Conservation (phyloP, 2,888 invertebrate genomes). For the Leptarthrus brevirostris region DNA sequence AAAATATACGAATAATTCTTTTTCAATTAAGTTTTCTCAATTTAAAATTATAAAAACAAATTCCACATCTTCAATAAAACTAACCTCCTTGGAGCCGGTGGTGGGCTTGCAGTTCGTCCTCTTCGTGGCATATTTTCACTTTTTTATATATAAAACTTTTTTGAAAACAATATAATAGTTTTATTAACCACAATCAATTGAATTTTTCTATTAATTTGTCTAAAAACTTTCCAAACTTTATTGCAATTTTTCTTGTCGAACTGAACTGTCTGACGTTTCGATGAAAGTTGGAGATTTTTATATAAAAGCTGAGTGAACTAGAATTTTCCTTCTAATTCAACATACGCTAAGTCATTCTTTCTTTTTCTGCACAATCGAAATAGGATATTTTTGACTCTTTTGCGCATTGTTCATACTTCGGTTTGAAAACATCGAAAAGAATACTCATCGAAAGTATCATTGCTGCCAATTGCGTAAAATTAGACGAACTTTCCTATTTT, state of each 20-base stretch:
- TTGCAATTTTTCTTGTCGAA: not conserved
- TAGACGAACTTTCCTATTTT: too few relatives aligned
- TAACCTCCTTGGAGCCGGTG: slow-evolving; percentile 75
- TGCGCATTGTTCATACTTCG: too few relatives aligned
- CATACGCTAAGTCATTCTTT: too few relatives aligned
- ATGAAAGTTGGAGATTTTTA: not conserved
- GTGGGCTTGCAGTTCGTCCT: slow-evolving; percentile 79
- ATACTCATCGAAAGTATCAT: too few relatives aligned
- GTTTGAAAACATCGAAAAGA: too few relatives aligned
- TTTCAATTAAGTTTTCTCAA: too few relatives aligned
- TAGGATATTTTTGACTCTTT: too few relatives aligned
- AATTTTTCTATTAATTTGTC: too few relatives aligned
- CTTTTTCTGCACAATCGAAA: too few relatives aligned
- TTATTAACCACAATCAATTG: not conserved
- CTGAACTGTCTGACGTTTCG: slow-evolving; percentile 24
- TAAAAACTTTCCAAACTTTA: not conserved
- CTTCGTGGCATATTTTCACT: slow-evolving; percentile 76
- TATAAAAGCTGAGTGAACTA: not conserved
- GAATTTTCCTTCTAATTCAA: not conserved
- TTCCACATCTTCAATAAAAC: slow-evolving; percentile 49
- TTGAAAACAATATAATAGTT: not conserved
- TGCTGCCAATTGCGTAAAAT: too few relatives aligned
- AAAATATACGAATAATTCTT: too few relatives aligned
- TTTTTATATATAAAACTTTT: slow-evolving; percentile 38
- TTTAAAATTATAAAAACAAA: too few relatives aligned